A percentile compares a stretch with the other conserved stretches of the same genome.
phyloP scores from a whole-genome alignment of 2,888 invertebrate species.

The Junonia oenone region DNA sequence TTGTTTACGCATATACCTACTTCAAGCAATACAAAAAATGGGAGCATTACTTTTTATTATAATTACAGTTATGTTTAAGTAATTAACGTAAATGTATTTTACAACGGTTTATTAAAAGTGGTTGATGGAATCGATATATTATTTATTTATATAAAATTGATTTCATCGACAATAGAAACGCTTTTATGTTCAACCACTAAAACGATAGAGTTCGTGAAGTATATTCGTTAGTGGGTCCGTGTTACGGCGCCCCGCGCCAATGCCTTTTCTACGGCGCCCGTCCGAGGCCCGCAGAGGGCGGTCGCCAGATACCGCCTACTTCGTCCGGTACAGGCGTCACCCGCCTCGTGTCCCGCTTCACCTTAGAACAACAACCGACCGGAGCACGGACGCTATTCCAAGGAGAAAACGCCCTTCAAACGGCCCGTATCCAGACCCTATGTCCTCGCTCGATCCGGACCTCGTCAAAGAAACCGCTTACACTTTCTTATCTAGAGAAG shows the following conservation, averaged over 20 bases:
- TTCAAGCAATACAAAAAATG: not conserved
- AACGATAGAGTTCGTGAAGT: conserved; percentile 69
- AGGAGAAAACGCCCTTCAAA: conserved; percentile 59
- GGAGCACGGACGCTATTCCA: conserved; percentile 41
- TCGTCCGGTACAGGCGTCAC: conserved; percentile 77
- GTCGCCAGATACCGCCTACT: conserved; percentile 76
- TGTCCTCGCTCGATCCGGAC: conserved; percentile 12
- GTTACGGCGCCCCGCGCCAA: conserved; percentile 69
- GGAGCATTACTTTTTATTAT: not conserved
- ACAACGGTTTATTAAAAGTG: not conserved
- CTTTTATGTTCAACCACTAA: conserved; percentile 52
- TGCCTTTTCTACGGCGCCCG: conserved; percentile 65
- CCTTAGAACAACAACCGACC: conserved; percentile 48
- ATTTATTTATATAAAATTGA: not conserved
- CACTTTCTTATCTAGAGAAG: conserved; percentile 2
- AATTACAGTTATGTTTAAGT: not conserved
- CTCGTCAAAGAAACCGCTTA: conserved; percentile 1
- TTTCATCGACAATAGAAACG: conserved; percentile 43
- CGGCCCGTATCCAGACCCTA: conserved; percentile 30
- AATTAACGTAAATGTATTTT: not conserved
- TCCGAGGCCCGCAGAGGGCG: conserved; percentile 74
- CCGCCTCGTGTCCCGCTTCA: conserved; percentile 73
- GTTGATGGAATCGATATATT: not conserved
- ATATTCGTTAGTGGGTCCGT: conserved; percentile 71
- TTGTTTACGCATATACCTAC: not conserved